Evolutionary conservation across 2,888 invertebrate genomes (phyloP).

Genomic region (Drosophila heteroneura): DNA sequence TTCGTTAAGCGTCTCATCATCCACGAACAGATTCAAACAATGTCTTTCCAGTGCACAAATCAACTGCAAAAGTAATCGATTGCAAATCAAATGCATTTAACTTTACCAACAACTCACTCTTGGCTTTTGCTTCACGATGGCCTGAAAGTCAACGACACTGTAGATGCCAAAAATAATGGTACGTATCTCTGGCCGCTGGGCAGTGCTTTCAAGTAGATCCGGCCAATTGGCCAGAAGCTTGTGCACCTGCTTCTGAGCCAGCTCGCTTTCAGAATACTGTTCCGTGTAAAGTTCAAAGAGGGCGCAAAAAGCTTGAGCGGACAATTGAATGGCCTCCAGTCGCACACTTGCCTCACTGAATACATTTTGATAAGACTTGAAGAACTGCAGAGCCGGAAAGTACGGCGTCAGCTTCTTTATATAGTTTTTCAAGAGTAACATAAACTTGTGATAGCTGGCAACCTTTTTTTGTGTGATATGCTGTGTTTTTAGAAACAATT

Average conservation of each 20-base stretch:
- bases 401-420: constrained; percentile 30
- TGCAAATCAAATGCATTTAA: not conserved
- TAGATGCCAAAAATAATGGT: constrained; percentile 53
- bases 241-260: constrained; percentile 38
- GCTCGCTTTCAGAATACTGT: constrained; percentile 20
- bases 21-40: constrained; percentile 45
- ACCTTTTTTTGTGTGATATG: constrained; percentile 5
- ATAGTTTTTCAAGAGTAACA: constrained; percentile 31
- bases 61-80: constrained; percentile 36
- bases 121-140: constrained; percentile 6
- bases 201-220: constrained; percentile 23
- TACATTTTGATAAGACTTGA: constrained; percentile 40
- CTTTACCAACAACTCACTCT: constrained; percentile 26
- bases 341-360: constrained; percentile 23
- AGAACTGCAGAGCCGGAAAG: constrained; percentile 34
- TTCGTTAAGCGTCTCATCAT: constrained; percentile 46
- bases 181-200: constrained; percentile 23
- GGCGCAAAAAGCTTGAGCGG: constrained; percentile 47
- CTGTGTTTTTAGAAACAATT: constrained; percentile 48
- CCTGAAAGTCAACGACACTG: constrained; percentile 40
- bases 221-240: constrained; percentile 50
- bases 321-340: constrained; percentile 47
- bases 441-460: constrained; percentile 24
- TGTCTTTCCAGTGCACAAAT: constrained; percentile 38
- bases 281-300: constrained; percentile 42